A percentile compares a stretch with the other conserved stretches of the same genome.
These are phyloP conservation scores for Volucella zonaria DNA, from an alignment of 2,888 invertebrate species.

Conservation along the genomic window DNA sequence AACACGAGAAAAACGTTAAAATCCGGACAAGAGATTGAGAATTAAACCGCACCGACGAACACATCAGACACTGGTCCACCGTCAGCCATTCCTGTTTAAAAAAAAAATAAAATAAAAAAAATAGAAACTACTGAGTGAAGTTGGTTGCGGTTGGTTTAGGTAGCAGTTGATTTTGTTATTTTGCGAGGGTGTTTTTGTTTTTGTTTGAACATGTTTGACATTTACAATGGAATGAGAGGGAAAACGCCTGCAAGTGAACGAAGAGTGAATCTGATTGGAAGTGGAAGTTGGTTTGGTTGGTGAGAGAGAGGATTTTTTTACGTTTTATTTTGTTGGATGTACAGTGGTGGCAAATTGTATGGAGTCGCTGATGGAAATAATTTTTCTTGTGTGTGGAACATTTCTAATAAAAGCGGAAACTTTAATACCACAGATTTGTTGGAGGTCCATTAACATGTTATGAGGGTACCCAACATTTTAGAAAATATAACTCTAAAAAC, in stretches of 20 bases:
- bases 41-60: slow-evolving; percentile 58
- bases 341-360: slow-evolving; percentile 29
- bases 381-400: too few species aligned
- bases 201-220: slow-evolving; percentile 60
- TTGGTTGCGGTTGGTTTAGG: slow-evolving; percentile 40
- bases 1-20: slow-evolving; percentile 54
- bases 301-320: slow-evolving; percentile 9
- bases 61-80: slow-evolving; percentile 63
- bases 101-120: slow-evolving; percentile 36
- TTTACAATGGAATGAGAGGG: slow-evolving; percentile 54
- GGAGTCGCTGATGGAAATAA: too few species aligned
- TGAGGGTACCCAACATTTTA: too few species aligned
- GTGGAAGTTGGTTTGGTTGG: neutral
- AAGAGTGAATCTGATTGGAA: slow-evolving; percentile 54
- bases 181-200: slow-evolving; percentile 73
- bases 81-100: slow-evolving; percentile 65
- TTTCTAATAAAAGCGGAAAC: too few species aligned
- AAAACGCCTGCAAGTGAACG: too few species aligned
- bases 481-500: too few species aligned
- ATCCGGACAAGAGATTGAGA: slow-evolving; percentile 20
- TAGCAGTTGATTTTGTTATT: slow-evolving; percentile 29
- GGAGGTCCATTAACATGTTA: too few species aligned
- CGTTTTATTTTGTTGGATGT: neutral
- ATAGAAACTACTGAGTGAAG: slow-evolving; percentile 46
- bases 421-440: too few species aligned